phyloP scores from a whole-genome alignment of 2,113 vertebrate genomes.

The Nothobranchius kuhntae region DNA sequence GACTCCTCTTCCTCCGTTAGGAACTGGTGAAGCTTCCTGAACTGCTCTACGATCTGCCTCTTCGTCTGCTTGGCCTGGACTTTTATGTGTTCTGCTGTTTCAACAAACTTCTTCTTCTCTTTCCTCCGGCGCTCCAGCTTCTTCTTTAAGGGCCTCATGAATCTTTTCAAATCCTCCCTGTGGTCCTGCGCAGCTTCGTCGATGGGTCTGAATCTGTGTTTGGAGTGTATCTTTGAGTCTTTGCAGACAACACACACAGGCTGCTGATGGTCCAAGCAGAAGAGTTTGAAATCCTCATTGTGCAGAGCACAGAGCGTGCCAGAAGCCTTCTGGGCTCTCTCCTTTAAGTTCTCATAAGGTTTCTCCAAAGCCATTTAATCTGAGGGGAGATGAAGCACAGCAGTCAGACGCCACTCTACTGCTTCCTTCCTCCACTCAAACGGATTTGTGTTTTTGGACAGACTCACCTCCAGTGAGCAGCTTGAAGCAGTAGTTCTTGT shows the following conservation, averaged over 20 bases:
- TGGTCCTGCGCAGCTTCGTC: slow-evolving; percentile 15
- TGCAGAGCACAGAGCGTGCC: background rate
- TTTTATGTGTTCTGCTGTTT: slow-evolving; percentile 14
- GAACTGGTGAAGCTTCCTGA: slow-evolving; percentile 19
- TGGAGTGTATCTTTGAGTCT: slow-evolving; percentile 3
- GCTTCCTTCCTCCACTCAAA: background rate
- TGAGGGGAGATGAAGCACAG: background rate
- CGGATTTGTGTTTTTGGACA: background rate
- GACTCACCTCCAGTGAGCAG: background rate
- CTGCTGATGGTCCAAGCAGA: slow-evolving; percentile 20
- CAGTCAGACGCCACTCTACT: background rate
- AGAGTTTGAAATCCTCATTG: slow-evolving; percentile 17
- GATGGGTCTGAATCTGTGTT: slow-evolving; percentile 8
- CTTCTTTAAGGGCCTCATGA: background rate
- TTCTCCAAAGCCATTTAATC: background rate
- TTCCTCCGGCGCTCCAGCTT: slow-evolving; percentile 1
- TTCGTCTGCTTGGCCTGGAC: slow-evolving; percentile 9
- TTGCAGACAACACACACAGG: slow-evolving; percentile 15
- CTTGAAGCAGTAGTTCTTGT: background rate
- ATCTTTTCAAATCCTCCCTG: background rate
- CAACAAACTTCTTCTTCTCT: slow-evolving; percentile 9
- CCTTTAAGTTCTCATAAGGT: background rate
- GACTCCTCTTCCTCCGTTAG: slow-evolving; percentile 16
- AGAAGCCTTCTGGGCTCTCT: background rate
- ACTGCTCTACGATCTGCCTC: slow-evolving; percentile 14